Base-by-base conservation (phyloP, 2,797 vertebrate genomes). In the Urocyon cinereoargenteus region DNA sequence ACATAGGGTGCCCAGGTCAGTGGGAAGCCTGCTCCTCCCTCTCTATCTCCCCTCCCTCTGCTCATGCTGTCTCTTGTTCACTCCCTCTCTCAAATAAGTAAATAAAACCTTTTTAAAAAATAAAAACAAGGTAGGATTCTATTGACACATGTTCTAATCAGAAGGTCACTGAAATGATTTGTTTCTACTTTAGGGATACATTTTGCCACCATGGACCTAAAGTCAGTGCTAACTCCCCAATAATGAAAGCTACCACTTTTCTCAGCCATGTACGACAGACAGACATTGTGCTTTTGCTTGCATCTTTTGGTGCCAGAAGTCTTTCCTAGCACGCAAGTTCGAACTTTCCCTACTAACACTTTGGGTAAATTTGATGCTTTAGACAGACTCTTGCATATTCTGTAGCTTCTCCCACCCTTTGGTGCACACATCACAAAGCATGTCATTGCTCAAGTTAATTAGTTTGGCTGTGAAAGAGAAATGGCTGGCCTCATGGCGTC, bases 381-480 rank as follows among this genome's bases (percentile, higher is more conserved):
- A 53, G 62, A n/a, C 13, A 15, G 62, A 53, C 13, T 31, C 13
- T 22, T 11, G 45, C 31, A 16, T 53, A 26, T 34, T 53, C 45
- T 1, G 1, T n/a, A 45, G 14, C 45, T 34, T 6, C 19, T 34
- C 13, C 62, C 40, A 6, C 14, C 31, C 62, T 34, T 34, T 34
- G 62, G 45, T 34, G 45, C 15, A 5, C 83, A 11, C 21, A 3
- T 68, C 62, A 31, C 2, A 1, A 10, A 19, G 40, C 1, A 0
- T 21, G 28, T 22, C 61, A 26, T 34, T 0, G 0, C 45, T 24
- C 31, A 15, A 0, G 21, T 15, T 34, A 9, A 24, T 31, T 3
- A 34, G 61, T 24, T 51, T 1, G 2, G 1, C 83, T 53, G 7
- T 6, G 62, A 34, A 11, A 62, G 31, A 2, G 45, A 22, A 34